Conservation (phyloP, 2,888 invertebrate species). For the Spodoptera littoralis region DNA sequence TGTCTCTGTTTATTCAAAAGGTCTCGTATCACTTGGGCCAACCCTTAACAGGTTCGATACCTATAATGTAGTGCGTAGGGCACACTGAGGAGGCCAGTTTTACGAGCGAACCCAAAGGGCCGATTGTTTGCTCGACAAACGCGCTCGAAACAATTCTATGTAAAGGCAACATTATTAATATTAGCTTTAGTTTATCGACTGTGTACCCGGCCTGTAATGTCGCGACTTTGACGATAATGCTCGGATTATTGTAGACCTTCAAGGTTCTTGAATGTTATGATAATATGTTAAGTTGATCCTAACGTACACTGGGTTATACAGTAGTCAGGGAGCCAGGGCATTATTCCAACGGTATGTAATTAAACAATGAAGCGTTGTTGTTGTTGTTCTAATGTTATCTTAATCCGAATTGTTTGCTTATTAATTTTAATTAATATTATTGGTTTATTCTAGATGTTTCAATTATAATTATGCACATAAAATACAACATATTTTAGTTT, state of each 20-base stretch:
- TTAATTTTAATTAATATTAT: too few relatives aligned
- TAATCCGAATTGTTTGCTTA: too few relatives aligned
- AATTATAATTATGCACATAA: too few relatives aligned
- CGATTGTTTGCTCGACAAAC: slow-evolving; percentile 52
- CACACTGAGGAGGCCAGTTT: slow-evolving; percentile 44
- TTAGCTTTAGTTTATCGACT: slow-evolving; percentile 49
- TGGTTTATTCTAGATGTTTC: too few relatives aligned
- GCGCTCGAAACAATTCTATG: slow-evolving; percentile 48
- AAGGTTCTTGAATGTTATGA: slow-evolving; percentile 34
- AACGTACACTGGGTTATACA: neutral
- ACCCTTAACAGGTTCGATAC: slow-evolving; percentile 25
- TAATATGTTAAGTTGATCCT: slow-evolving; percentile 27
- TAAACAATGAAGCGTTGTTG: neutral
- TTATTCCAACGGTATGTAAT: neutral
- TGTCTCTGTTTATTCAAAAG: neutral
- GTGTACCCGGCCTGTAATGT: slow-evolving; percentile 41
- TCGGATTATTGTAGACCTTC: slow-evolving; percentile 24
- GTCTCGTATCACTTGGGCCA: slow-evolving; percentile 19
- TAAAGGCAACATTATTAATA: slow-evolving; percentile 56
- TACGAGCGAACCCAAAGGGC: slow-evolving; percentile 52
- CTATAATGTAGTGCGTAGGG: slow-evolving; percentile 39
- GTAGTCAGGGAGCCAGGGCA: neutral
- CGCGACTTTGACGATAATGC: slow-evolving; percentile 37
- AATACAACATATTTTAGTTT: too few relatives aligned
- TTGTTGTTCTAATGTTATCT: too few relatives aligned